Conservation (phyloP, 2,113 vertebrate species). For the Mystacornis crossleyi region DNA sequence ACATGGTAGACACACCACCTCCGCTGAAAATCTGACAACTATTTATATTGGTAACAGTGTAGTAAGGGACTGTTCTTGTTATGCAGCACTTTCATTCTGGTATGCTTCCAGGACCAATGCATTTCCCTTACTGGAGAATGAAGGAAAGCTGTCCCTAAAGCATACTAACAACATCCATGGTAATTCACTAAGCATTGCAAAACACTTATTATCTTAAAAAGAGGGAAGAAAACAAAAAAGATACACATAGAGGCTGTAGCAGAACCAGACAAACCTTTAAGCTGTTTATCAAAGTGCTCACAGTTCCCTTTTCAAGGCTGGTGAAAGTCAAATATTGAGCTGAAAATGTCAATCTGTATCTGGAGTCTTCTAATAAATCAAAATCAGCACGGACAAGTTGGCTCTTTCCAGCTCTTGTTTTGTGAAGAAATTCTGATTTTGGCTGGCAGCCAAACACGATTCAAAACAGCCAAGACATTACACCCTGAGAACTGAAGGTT, state of each 20-base stretch:
- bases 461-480: conserved; percentile 55
- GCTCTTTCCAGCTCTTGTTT: conserved; percentile 52
- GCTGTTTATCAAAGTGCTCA: conserved; percentile 24
- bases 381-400: conserved; percentile 57
- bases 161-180: not conserved
- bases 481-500: conserved; percentile 60
- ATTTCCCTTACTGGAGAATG: not conserved
- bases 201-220: conserved; percentile 9
- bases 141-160: conserved; percentile 43
- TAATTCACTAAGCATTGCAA: conserved; percentile 1
- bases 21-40: conserved; percentile 38
- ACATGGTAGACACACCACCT: conserved; percentile 36
- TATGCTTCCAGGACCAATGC: conserved; percentile 17
- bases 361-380: conserved; percentile 35
- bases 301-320: conserved; percentile 32
- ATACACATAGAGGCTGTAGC: not conserved
- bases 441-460: conserved; percentile 60
- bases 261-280: conserved; percentile 36
- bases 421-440: conserved; percentile 59
- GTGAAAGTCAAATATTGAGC: conserved; percentile 66
- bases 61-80: conserved; percentile 45
- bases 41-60: conserved; percentile 21
- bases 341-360: conserved; percentile 44
- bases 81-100: conserved; percentile 36
- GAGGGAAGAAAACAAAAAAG: not conserved